phyloP scores from a whole-genome alignment of 2,888 invertebrate genomes.

The Heliconius erato region DNA sequence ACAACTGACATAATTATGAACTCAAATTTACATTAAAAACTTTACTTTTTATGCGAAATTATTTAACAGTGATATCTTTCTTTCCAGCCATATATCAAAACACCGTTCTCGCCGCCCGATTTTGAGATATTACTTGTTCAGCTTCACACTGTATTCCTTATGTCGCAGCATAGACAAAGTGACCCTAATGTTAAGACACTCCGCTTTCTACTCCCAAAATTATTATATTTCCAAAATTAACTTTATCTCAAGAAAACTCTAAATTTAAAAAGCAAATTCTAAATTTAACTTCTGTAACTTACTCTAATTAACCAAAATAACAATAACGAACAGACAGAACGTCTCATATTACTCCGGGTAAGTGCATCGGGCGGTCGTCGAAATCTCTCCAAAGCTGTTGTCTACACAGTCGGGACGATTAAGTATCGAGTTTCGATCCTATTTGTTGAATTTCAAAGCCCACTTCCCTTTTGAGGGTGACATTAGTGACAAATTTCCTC shows the following conservation, averaged over 20 bases:
- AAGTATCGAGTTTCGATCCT: conserved; percentile 53
- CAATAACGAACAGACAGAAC: conserved; percentile 18
- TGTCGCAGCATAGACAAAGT: too few species aligned
- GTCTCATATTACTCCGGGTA: conserved; percentile 55
- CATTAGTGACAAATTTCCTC: conserved; percentile 40
- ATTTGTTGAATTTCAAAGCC: conserved; percentile 56
- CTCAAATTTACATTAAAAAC: too few species aligned
- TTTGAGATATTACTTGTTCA: too few species aligned
- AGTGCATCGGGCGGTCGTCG: conserved; percentile 58
- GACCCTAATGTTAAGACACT: too few species aligned
- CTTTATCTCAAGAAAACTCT: background rate
- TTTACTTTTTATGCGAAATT: too few species aligned
- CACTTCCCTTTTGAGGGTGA: conserved; percentile 50
- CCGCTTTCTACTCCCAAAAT: too few species aligned
- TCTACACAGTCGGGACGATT: conserved; percentile 55
- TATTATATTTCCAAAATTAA: background rate
- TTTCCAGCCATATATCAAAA: too few species aligned
- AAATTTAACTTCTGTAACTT: background rate
- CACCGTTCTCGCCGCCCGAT: too few species aligned
- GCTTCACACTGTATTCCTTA: too few species aligned
- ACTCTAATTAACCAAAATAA: conserved; percentile 12
- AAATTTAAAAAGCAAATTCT: background rate
- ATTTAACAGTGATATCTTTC: too few species aligned
- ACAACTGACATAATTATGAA: too few species aligned
- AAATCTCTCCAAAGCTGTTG: conserved; percentile 56